A percentile compares a stretch with the other conserved stretches of the same genome.
Conservation (phyloP, 2,888 invertebrate species). For the Pocota personata region DNA sequence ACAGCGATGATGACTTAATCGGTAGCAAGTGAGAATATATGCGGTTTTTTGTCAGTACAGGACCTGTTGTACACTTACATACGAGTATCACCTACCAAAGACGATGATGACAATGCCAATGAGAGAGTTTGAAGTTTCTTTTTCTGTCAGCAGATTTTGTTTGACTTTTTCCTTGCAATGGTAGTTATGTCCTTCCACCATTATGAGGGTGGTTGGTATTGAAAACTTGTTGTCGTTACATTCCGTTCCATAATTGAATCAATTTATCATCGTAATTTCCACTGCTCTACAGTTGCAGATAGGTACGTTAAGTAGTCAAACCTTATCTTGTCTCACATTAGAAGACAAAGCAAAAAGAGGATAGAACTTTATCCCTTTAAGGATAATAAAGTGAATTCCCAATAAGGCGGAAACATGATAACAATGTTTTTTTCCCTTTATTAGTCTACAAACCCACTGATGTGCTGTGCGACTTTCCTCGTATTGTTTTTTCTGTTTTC, state of each 20-base stretch:
- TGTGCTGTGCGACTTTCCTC: neutral
- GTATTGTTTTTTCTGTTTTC: neutral
- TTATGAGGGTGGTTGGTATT: neutral
- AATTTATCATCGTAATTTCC: slow-evolving; percentile 58
- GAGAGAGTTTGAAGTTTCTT: neutral
- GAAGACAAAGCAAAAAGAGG: neutral
- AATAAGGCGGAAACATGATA: slow-evolving; percentile 66
- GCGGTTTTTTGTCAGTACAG: neutral
- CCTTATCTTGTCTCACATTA: slow-evolving; percentile 18
- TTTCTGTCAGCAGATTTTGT: slow-evolving; percentile 1
- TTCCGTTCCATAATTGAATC: slow-evolving; percentile 35
- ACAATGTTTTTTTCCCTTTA: slow-evolving; percentile 10
- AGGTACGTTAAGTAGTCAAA: slow-evolving; percentile 15
- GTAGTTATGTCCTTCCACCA: slow-evolving; percentile 33
- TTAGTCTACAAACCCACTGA: neutral
- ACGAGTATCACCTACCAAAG: neutral
- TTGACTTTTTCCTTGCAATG: neutral
- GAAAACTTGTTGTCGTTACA: slow-evolving; percentile 47
- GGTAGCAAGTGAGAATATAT: neutral
- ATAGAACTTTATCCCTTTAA: slow-evolving; percentile 9
- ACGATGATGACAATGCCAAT: neutral
- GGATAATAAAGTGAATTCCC: slow-evolving; percentile 43
- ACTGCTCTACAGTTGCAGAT: slow-evolving; percentile 19
- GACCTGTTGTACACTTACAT: neutral
- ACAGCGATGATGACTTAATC: neutral